Percentiles rank a stretch among this genome's conserved stretches.
Evolutionary conservation across 35 echinoderm and acorn worm species (phyloP).

Genomic region (Eucidaris tribuloides): DNA sequence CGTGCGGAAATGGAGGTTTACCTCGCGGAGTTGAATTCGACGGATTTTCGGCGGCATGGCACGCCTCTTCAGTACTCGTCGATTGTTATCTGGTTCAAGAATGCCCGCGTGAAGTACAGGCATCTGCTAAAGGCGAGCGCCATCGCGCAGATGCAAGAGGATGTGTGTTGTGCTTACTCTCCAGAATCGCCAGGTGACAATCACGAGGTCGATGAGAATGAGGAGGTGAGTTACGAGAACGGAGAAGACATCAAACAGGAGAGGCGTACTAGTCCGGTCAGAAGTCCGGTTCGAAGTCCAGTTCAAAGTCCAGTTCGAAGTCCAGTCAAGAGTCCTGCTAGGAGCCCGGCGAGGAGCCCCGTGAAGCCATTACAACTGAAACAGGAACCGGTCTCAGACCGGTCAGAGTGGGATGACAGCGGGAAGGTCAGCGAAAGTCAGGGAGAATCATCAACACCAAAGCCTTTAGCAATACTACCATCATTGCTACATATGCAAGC

Average conservation of each 20-base stretch:
- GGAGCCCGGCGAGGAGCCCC: neutral
- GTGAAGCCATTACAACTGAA: neutral
- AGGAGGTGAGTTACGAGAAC: neutral
- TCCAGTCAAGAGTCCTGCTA: neutral
- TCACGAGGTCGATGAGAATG: neutral
- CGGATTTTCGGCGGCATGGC: constrained; percentile 72
- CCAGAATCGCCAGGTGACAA: neutral
- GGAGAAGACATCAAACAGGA: neutral
- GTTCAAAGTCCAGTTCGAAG: neutral
- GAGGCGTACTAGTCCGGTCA: neutral
- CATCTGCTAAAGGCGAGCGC: neutral
- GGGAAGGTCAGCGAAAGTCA: neutral
- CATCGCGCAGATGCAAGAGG: constrained; percentile 10
- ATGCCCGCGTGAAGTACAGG: constrained; percentile 87
- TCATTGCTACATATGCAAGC: constrained; percentile 20
- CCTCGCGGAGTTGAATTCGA: constrained; percentile 81
- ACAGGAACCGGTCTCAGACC: neutral
- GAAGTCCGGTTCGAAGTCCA: neutral
- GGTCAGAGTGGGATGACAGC: too few relatives aligned
- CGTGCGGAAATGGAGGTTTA: constrained; percentile 78
- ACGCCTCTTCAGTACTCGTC: constrained; percentile 91
- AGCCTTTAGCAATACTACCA: neutral
- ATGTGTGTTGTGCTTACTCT: neutral
- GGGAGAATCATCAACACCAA: neutral
- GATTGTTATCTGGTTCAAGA: constrained; percentile 97